These are phyloP conservation scores for Lepus townsendii DNA, from an alignment of 2,797 vertebrate species.

Conservation along the genomic window DNA sequence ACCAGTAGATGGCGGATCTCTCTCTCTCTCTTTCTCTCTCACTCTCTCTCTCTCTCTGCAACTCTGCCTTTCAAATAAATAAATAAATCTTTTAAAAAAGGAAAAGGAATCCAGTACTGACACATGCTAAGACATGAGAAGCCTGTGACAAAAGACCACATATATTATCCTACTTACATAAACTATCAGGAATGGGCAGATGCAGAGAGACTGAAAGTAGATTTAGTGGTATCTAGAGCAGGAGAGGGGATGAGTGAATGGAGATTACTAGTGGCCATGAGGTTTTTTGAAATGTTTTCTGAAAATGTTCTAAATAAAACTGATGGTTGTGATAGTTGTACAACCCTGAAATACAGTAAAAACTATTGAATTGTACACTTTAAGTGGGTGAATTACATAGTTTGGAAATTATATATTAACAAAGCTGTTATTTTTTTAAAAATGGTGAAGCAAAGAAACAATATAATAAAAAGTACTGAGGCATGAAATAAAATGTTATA, in stretches of 20 bases:
- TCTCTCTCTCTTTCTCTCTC: no score
- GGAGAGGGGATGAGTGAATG: not conserved
- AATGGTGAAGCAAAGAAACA: constrained; percentile 44
- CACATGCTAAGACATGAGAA: constrained; percentile 29
- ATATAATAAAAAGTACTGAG: constrained; percentile 28
- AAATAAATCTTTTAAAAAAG: no score
- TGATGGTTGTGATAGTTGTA: not conserved
- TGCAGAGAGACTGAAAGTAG: constrained; percentile 10
- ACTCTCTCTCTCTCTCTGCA: no score
- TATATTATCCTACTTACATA: constrained; percentile 2
- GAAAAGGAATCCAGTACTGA: not conserved
- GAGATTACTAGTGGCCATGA: not conserved
- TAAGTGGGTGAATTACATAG: not conserved
- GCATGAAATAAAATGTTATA: constrained; percentile 15
- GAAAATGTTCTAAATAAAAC: constrained; percentile 65
- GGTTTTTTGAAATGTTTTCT: not conserved
- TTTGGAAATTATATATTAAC: constrained; percentile 43
- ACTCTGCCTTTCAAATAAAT: no score
- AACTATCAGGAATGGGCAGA: constrained; percentile 31
- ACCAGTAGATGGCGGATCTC: no score
- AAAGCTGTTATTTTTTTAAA: not conserved
- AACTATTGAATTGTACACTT: not conserved
- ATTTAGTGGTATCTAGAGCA: not conserved
- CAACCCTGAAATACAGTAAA: constrained; percentile 41
- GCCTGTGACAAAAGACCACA: constrained; percentile 46